phyloP scores from a whole-genome alignment of 2,888 invertebrate genomes.

The Brachyptera putata region DNA sequence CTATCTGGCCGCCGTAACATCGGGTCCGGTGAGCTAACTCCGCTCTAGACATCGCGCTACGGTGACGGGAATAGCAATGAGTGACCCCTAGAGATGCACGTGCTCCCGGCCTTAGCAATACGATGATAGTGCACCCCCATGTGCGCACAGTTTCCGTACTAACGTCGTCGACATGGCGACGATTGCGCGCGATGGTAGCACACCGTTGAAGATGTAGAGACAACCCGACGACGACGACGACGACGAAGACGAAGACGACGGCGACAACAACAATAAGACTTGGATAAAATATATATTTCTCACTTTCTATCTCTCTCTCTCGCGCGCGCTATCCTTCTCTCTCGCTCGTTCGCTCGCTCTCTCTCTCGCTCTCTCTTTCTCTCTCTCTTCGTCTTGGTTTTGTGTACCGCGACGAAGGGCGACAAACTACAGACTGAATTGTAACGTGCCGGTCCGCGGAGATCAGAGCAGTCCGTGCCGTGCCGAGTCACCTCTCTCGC shows the following conservation, averaged over 20 bases:
- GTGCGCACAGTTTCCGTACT: slow-evolving; percentile 28
- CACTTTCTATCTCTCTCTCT: too few relatives aligned
- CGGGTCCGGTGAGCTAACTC: background rate
- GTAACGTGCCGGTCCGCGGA: background rate
- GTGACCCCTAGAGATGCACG: slow-evolving; percentile 3
- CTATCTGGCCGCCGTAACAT: background rate
- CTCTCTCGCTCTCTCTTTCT: too few relatives aligned
- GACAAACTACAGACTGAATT: slow-evolving; percentile 8
- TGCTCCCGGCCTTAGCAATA: slow-evolving; percentile 19
- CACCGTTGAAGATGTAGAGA: background rate
- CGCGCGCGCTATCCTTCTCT: too few relatives aligned
- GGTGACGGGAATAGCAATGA: slow-evolving; percentile 3
- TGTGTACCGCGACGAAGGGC: background rate
- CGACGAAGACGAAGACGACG: background rate
- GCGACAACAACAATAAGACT: background rate
- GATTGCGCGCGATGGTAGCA: slow-evolving; percentile 12
- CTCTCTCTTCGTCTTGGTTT: too few relatives aligned
- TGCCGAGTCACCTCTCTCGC: background rate
- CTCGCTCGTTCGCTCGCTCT: too few relatives aligned
- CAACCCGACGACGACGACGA: background rate
- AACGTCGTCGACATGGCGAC: slow-evolving; percentile 40
- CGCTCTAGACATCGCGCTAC: background rate
- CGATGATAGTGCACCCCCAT: slow-evolving; percentile 20
- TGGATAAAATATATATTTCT: too few relatives aligned
- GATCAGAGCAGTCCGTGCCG: background rate